A percentile compares a stretch with the other conserved stretches of the same genome.
Evolutionary conservation across 2,113 vertebrate species (phyloP).

Genomic region (Capreolus pygargus): DNA sequence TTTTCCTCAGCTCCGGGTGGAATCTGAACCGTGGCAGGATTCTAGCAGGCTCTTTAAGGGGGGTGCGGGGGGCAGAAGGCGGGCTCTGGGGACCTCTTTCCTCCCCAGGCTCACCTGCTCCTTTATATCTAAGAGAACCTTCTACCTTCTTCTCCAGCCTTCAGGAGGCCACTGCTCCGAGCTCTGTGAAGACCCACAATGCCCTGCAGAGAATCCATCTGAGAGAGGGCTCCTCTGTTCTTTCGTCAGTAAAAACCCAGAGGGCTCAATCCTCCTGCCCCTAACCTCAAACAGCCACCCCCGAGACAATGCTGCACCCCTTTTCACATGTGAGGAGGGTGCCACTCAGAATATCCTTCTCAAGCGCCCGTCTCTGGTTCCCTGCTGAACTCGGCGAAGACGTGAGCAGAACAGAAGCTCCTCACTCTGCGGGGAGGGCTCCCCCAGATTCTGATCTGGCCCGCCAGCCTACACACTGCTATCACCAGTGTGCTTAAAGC

Average conservation of each 20-base stretch:
- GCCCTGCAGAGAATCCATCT: neutral
- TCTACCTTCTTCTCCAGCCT: neutral
- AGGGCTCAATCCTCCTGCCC: neutral
- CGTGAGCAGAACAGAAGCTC: neutral
- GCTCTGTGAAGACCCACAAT: neutral
- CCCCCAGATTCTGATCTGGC: neutral
- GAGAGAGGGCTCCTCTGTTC: neutral
- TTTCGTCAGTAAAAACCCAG: neutral
- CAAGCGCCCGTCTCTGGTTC: neutral
- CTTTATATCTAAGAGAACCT: neutral
- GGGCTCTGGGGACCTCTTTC: neutral
- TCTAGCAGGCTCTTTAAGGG: neutral
- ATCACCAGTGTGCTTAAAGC: neutral
- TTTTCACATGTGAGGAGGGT: neutral
- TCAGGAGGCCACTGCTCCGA: neutral
- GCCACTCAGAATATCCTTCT: neutral
- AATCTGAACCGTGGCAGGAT: neutral
- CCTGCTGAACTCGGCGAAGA: neutral
- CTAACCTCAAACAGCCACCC: neutral
- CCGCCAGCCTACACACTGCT: neutral
- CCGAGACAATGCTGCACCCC: accelerated
- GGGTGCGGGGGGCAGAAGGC: accelerated
- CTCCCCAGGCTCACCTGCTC: neutral
- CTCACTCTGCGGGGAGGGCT: no score
- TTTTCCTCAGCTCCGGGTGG: neutral